phyloP scores from a whole-genome alignment of 2,888 invertebrate species.

The Drosophila buzzatii region DNA sequence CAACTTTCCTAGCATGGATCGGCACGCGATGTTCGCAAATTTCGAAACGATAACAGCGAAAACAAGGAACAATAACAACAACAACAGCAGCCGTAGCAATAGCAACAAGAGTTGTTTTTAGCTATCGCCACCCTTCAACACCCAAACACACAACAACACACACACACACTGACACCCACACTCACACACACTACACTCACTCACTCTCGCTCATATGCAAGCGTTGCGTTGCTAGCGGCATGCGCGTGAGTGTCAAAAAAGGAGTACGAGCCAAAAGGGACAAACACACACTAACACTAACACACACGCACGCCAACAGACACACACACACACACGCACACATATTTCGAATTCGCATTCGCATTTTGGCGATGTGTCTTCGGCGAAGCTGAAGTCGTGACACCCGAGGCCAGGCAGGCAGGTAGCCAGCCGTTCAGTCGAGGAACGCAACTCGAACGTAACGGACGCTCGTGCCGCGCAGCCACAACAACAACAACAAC shows the following conservation, averaged over 20 bases:
- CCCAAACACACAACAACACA: not conserved
- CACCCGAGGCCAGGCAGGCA: constrained; percentile 31
- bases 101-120: constrained; percentile 12
- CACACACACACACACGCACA: not conserved
- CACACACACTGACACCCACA: not conserved
- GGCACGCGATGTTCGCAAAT: constrained; percentile 32
- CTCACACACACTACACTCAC: not conserved
- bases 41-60: constrained; percentile 1
- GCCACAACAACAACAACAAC: not conserved
- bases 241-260: constrained; percentile 51
- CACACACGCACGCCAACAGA: not conserved
- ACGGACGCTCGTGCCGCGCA: constrained; percentile 62
- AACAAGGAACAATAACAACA: constrained; percentile 1
- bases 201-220: not conserved
- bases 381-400: constrained; percentile 43
- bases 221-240: constrained; percentile 29
- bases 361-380: constrained; percentile 27
- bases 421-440: constrained; percentile 69
- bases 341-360: constrained; percentile 23
- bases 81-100: not conserved
- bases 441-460: constrained; percentile 81
- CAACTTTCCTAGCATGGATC: constrained; percentile 20
- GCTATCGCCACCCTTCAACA: constrained; percentile 1
- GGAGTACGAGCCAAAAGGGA: constrained; percentile 34
- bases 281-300: not conserved